Evolutionary conservation across 2,113 vertebrate species (phyloP).

Genomic region (Stegastes partitus): DNA sequence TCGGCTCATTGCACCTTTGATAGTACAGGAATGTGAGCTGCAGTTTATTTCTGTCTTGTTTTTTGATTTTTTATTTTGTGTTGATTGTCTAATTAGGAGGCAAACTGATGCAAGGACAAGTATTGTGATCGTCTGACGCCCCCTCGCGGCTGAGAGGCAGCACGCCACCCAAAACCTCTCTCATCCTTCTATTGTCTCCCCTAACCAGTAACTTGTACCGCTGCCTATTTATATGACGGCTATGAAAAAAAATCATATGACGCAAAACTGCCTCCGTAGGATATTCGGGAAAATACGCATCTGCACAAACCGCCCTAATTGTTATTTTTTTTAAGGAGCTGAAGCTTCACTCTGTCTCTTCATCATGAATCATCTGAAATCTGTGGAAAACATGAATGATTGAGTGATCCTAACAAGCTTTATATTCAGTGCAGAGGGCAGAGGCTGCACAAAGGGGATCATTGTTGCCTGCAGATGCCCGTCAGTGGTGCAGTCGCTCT

Average conservation of each 20-base stretch:
- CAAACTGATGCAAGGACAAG: neutral
- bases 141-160: conserved; percentile 47
- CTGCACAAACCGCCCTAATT: neutral
- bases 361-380: conserved; percentile 26
- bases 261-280: conserved; percentile 28
- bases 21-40: neutral
- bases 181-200: conserved; percentile 58
- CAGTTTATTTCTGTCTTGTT: neutral
- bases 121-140: conserved; percentile 50
- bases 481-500: conserved; percentile 73
- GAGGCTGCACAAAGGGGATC: conserved; percentile 79
- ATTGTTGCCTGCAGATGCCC: conserved; percentile 81
- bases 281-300: neutral
- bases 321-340: too few species aligned
- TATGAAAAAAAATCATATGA: conserved; percentile 34
- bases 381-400: conserved; percentile 27
- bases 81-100: neutral
- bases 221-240: conserved; percentile 43
- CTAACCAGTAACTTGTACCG: conserved; percentile 16
- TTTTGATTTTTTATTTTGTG: too few species aligned
- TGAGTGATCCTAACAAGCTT: conserved; percentile 24
- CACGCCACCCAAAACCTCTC: neutral
- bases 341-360: neutral
- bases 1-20: neutral
- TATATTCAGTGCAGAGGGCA: conserved; percentile 44